Evolutionary conservation across 2,113 vertebrate species (phyloP), one percentile per base, ranked within the genome.

Genomic region (Macroglossus sobrinus): DNA sequence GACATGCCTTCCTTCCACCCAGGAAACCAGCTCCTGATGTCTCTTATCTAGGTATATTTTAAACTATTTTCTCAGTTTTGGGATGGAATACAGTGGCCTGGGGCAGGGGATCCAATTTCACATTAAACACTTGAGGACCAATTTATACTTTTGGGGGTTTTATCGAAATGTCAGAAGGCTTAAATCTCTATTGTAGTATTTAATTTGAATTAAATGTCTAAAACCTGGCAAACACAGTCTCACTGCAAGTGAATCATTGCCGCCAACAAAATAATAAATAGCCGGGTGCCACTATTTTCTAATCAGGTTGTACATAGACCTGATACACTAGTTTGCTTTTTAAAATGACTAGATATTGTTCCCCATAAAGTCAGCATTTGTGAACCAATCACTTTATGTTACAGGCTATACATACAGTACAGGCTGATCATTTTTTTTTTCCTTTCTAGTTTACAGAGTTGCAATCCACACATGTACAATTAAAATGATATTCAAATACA

Each of bases 401-500:
- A n/a, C n/a, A n/a, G n/a, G n/a, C n/a, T n/a, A n/a, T n/a, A n/a
- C n/a, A n/a, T n/a, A n/a, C n/a, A n/a, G 78, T 91, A 94, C 68
- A 97, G 94, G 95, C 96, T 97, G 96, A 95, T 94, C 85, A n/a
- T 35, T 63, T 26, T 96, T 97, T 97, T 93, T 22, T 7, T 57
- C 94, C 50, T 69, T 61, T 95, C 94, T 97, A 95, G 94, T 57
- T 98, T 97, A 97, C 94, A 97, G 96, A 97, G 89, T 97, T 98
- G 89, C 97, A 98, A 98, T 98, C 93, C 96, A 87, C 96, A 87
- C 89, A 92, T 74, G 38, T 96, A 40, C 78, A 98, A 97, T 97
- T 95, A 97, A 97, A 98, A 98, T 98, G 95, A 97, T 96, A 91
- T 95, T 89, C 94, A 97, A 97, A 97, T 95, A 68, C 76, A 94